Evolutionary conservation across 1,140 invertebrate genomes (phyloP).

Genomic region (Stegodyphus dumicola): DNA sequence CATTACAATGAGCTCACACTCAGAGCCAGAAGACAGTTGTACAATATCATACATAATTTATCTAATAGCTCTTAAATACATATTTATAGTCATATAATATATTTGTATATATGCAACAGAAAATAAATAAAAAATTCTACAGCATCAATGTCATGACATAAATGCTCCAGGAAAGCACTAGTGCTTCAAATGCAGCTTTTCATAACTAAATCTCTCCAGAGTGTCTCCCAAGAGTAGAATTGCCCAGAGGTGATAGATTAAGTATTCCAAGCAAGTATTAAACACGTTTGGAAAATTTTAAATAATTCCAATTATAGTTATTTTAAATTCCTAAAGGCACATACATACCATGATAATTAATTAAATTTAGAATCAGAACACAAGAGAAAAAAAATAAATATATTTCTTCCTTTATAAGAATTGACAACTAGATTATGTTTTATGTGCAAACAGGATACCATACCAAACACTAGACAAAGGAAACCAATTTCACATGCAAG

Average conservation of each 20-base stretch:
- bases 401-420: too few species aligned
- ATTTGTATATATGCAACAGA: conserved; percentile 11
- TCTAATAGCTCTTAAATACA: conserved; percentile 45
- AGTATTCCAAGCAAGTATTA: not conserved
- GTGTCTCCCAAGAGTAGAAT: not conserved
- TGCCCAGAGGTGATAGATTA: not conserved
- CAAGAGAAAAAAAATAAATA: too few species aligned
- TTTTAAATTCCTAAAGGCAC: not conserved
- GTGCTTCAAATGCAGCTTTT: not conserved
- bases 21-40: conserved; percentile 1
- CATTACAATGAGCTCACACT: not conserved
- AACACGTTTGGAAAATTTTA: not conserved
- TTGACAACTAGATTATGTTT: not conserved
- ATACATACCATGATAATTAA: too few species aligned
- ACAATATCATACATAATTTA: conserved; percentile 38
- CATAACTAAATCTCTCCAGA: not conserved
- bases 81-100: conserved; percentile 19
- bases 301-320: not conserved
- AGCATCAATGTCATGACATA: not conserved
- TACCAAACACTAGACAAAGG: not conserved
- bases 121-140: conserved; percentile 9
- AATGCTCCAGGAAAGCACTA: not conserved
- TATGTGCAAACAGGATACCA: not conserved
- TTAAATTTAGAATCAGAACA: too few species aligned
- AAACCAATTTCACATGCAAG: not conserved